phyloP scores from a whole-genome alignment of 2,113 vertebrate species.

The Enhydra lutris region DNA sequence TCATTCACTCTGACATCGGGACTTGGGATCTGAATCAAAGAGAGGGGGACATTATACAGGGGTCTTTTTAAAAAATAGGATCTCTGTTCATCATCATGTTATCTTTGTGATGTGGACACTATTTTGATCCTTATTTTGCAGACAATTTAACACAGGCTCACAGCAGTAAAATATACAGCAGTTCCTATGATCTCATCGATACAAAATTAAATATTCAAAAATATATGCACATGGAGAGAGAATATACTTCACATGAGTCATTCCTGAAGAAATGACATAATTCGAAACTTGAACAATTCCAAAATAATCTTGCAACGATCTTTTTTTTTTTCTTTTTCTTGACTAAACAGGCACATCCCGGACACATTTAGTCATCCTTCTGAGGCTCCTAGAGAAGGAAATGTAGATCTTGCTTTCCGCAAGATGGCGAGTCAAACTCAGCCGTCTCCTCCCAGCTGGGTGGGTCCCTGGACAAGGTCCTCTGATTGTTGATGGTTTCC shows the following conservation, averaged over 20 bases:
- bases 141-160: not conserved
- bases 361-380: not conserved
- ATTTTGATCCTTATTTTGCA: not conserved
- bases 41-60: rapidly evolving
- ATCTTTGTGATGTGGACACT: rapidly evolving
- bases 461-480: rapidly evolving
- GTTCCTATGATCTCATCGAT: not conserved
- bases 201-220: not conserved
- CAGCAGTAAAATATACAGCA: not conserved
- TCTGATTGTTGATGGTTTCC: not conserved
- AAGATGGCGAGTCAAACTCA: rapidly evolving
- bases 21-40: not conserved
- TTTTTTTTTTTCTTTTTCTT: too few species aligned
- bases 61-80: not conserved
- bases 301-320: too few species aligned
- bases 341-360: too few species aligned
- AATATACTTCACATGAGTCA: not conserved
- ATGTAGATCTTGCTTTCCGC: rapidly evolving
- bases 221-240: not conserved
- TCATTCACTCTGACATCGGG: not conserved
- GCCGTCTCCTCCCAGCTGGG: not conserved
- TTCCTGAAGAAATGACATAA: not conserved
- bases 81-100: not conserved
- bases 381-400: not conserved
- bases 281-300: not conserved